These are phyloP conservation scores for Cercopithecus hamlyni DNA, from an alignment of 2,797 vertebrate genomes.

Conservation along the genomic window DNA sequence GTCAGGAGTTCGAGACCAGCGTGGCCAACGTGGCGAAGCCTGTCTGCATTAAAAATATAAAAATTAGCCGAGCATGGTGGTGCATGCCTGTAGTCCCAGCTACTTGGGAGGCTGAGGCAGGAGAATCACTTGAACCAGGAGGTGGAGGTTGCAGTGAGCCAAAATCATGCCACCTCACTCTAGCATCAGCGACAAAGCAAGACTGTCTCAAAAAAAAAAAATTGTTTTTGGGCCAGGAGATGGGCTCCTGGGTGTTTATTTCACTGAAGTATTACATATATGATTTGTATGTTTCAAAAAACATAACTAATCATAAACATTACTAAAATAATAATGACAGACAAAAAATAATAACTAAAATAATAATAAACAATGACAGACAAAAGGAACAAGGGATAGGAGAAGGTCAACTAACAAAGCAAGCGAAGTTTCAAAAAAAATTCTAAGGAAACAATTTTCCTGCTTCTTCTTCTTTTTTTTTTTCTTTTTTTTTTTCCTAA, in stretches of 20 bases:
- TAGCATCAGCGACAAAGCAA: background rate
- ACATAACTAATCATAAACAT: too few relatives aligned
- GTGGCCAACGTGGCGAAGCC: background rate
- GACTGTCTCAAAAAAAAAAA: background rate
- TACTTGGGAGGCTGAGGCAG: background rate
- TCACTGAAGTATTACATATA: background rate
- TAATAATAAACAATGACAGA: background rate
- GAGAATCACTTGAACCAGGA: background rate
- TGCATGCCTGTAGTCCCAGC: background rate
- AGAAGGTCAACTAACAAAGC: too few relatives aligned
- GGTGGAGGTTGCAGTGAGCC: background rate
- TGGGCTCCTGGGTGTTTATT: background rate
- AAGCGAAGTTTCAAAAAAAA: too few relatives aligned
- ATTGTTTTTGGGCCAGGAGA: background rate
- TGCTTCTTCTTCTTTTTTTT: too few relatives aligned
- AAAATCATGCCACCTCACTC: background rate
- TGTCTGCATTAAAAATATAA: background rate
- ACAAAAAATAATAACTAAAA: background rate
- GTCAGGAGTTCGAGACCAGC: background rate
- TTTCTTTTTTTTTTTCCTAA: too few relatives aligned
- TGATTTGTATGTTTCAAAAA: background rate
- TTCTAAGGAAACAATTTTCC: too few relatives aligned
- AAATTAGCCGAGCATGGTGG: background rate
- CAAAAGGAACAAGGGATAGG: background rate
- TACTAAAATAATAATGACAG: too few relatives aligned